phyloP scores from a whole-genome alignment of 2,888 invertebrate genomes.

The Cotesia congregata region DNA sequence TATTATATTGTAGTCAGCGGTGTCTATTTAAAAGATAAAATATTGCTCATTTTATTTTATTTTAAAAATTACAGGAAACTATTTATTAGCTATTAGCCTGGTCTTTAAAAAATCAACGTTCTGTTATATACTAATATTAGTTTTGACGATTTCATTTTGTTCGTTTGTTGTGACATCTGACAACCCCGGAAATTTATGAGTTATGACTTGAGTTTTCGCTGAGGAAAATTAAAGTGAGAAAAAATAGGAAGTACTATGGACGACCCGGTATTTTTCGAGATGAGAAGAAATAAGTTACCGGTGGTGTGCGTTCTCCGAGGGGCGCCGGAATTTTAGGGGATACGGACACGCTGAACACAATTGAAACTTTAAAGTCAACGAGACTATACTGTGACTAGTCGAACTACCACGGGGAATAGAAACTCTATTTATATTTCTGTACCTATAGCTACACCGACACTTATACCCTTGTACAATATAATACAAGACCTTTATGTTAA shows the following conservation, averaged over 20 bases:
- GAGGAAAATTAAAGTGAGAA: background rate
- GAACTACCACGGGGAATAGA: background rate
- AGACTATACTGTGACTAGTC: background rate
- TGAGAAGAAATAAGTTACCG: slow-evolving; percentile 50
- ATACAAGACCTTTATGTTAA: slow-evolving; percentile 7
- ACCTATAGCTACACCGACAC: too few relatives aligned
- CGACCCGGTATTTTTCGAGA: too few relatives aligned
- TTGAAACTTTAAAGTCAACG: background rate
- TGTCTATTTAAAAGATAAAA: background rate
- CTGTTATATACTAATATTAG: slow-evolving; percentile 15
- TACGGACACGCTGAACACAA: background rate
- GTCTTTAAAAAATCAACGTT: background rate
- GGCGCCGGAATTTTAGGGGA: slow-evolving; percentile 15
- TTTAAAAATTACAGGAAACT: background rate
- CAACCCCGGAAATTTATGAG: slow-evolving; percentile 2
- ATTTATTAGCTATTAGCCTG: background rate
- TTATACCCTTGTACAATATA: background rate
- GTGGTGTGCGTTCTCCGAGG: slow-evolving; percentile 40
- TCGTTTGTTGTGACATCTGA: background rate
- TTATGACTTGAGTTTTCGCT: slow-evolving; percentile 17
- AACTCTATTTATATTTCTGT: background rate
- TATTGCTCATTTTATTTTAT: background rate
- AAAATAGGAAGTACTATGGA: background rate
- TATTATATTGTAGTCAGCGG: background rate
- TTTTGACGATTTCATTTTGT: background rate